A percentile compares a stretch with the other conserved stretches of the same genome.
Evolutionary conservation across 64 coral and sea anemone genomes (phyloP).

Genomic region (Exaiptasia diaphana): DNA sequence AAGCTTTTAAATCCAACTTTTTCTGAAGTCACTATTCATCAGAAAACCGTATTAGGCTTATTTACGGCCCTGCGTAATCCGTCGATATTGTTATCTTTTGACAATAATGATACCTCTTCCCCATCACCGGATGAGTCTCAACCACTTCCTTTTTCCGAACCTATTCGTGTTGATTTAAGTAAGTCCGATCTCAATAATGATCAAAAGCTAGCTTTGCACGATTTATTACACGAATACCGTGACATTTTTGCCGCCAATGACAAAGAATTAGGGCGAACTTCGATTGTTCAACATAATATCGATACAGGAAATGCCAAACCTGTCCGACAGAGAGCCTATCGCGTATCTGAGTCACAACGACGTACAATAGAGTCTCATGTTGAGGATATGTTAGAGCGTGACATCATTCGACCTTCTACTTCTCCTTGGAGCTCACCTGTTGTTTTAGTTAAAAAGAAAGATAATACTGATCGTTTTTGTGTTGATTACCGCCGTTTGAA

Average conservation of each 20-base stretch:
- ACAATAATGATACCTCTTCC: neutral
- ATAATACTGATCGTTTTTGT: conserved; percentile 50
- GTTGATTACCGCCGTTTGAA: conserved; percentile 42
- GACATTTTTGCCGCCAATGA: conserved; percentile 1
- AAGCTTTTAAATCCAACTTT: no score
- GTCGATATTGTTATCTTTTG: neutral
- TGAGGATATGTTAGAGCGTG: neutral
- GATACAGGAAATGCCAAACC: conserved; percentile 6
- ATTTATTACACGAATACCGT: neutral
- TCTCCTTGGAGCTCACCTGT: conserved; percentile 27
- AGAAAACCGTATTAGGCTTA: no score
- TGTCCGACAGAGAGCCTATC: conserved; percentile 4
- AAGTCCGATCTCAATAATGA: neutral
- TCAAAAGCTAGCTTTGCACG: neutral
- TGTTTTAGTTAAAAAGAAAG: conserved; percentile 46
- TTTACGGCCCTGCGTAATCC: neutral
- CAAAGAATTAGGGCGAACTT: conserved; percentile 21
- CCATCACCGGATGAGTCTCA: neutral
- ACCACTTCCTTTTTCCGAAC: neutral
- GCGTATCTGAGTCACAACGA: neutral
- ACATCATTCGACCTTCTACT: neutral
- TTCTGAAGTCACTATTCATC: no score
- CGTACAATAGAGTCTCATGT: neutral
- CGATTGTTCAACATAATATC: neutral
- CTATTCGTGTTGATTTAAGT: no score